These are phyloP conservation scores for Anabacerthia variegaticeps DNA, from an alignment of 2,797 vertebrate species.

Conservation along the genomic window DNA sequence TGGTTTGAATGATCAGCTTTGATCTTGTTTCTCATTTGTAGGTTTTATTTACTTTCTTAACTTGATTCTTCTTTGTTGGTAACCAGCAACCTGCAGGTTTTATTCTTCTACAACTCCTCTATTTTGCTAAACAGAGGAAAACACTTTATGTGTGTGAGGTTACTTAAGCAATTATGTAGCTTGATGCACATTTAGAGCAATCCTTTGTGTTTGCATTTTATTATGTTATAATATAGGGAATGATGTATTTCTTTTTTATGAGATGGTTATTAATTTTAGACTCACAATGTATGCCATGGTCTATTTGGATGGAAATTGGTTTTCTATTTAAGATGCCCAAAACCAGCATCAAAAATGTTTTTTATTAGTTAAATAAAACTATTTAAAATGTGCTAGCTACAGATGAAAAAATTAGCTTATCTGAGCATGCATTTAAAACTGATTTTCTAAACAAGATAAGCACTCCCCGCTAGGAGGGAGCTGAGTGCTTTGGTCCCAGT, in stretches of 20 bases:
- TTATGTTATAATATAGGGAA: neutral
- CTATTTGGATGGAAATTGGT: slow-evolving; percentile 2
- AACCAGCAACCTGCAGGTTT: neutral
- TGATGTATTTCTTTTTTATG: neutral
- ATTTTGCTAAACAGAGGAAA: neutral
- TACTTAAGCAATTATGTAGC: neutral
- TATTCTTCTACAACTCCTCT: neutral
- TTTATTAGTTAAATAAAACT: slow-evolving; percentile 33
- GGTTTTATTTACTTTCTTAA: neutral
- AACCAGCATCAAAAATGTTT: neutral
- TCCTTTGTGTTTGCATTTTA: neutral
- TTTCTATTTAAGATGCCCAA: neutral
- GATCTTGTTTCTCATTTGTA: slow-evolving; percentile 8
- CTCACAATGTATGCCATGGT: neutral
- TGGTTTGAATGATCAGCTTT: neutral
- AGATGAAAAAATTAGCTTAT: neutral
- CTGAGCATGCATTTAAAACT: neutral
- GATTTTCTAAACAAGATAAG: slow-evolving; percentile 29
- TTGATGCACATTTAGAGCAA: neutral
- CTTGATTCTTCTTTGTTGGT: neutral
- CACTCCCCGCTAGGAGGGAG: neutral
- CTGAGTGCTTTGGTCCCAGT: neutral
- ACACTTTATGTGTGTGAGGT: neutral
- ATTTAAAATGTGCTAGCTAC: neutral
- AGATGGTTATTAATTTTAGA: slow-evolving; percentile 34